Base-by-base conservation (phyloP, 2,888 invertebrate genomes). In the Aporophyla nigra region DNA sequence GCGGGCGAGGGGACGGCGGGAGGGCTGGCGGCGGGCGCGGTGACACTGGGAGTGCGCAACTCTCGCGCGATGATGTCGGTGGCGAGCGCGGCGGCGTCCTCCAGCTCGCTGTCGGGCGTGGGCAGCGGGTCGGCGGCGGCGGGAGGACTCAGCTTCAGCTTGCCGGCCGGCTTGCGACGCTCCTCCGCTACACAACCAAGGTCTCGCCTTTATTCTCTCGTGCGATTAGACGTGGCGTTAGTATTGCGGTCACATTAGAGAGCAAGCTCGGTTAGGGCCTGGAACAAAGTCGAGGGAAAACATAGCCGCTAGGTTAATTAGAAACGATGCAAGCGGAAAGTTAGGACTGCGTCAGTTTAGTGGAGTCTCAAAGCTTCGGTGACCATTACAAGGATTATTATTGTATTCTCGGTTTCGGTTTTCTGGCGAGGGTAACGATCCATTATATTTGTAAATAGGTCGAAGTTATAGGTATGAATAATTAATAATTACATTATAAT, bases 191-290 rank as follows among this genome's bases (percentile, higher is more conserved):
- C 94, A 96, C 96, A 96, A 96, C 95, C 96, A 96, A 95, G 91
- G 91, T 93, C 94, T 93, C 94, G 93, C 94, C 96, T 94, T 96
- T 95, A 95, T 93, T 94, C 94, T 95, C 95, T 94, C 92, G 92
- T 93, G 94, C 93, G 94, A 92, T 96, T 96, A 96, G 93, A 93
- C 95, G 92, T 93, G 95, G 94, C 96, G 96, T 97, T 97, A 97
- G 97, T 97, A 96, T 94, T 92, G 96, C 96, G 94, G 93, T 97
- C 97, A 97, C 97, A 97, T 96, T 96, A 97, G 93, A 95, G 97
- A 95, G 95, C 97, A 97, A 97, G 96, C 97, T 95, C 96, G 96
- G 96, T 97, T 97, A 97, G 96, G 95, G 96, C 96, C 97, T 97
- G 97, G 95, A 97, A 97, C 97, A 97, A 96, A 96, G 94, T 96